Conservation (phyloP, 2,888 invertebrate species). For the Hedychridium roseum region DNA sequence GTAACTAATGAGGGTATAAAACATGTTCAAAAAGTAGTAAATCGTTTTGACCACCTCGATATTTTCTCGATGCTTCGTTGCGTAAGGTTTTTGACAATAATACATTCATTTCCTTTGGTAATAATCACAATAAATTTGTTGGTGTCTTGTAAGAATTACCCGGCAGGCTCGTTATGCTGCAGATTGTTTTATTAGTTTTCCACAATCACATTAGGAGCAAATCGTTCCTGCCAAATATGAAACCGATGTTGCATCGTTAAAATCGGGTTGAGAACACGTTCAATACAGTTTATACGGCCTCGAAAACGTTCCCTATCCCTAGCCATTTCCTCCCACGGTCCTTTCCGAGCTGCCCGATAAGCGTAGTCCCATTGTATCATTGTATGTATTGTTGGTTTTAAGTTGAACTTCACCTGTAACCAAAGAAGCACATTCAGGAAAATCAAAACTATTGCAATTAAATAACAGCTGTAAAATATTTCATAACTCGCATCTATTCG, state of each 20-base stretch:
- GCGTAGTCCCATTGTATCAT: constrained; percentile 69
- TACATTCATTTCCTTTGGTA: background rate
- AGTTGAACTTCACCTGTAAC: constrained; percentile 66
- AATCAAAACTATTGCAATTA: background rate
- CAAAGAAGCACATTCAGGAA: constrained; percentile 13
- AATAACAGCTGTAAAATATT: background rate
- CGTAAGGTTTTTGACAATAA: no score
- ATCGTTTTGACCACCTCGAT: no score
- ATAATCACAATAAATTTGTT: background rate
- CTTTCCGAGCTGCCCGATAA: constrained; percentile 67
- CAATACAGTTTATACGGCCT: constrained; percentile 59
- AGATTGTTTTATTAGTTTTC: no score
- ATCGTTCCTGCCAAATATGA: constrained; percentile 63
- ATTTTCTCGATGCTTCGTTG: no score
- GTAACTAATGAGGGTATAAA: no score
- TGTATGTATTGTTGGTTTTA: constrained; percentile 62
- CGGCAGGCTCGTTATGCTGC: no score
- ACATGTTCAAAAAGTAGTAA: no score
- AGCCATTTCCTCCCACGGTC: constrained; percentile 68
- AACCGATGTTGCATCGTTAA: constrained; percentile 63
- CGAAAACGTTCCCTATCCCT: constrained; percentile 67
- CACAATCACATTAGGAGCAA: no score
- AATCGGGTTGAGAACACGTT: constrained; percentile 59
- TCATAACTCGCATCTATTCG: background rate
- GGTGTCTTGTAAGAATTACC: no score